These are phyloP conservation scores for Chauna torquata DNA, from an alignment of 2,113 vertebrate species.

Conservation along the genomic window DNA sequence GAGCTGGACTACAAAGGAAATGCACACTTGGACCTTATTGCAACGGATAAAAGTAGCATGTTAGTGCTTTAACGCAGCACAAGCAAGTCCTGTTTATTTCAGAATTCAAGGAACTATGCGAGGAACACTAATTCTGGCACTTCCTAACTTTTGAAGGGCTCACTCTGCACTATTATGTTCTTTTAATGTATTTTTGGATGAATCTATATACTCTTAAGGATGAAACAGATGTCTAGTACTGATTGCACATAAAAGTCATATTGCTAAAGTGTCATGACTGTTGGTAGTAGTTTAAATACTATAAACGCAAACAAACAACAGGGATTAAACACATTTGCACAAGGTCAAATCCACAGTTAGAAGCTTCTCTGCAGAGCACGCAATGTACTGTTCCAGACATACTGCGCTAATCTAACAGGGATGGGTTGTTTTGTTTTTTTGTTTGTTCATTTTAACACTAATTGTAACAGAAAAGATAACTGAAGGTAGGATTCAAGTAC, in stretches of 20 bases:
- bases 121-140: neutral
- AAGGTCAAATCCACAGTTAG: constrained; percentile 42
- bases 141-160: neutral
- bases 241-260: constrained; percentile 25
- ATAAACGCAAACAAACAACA: constrained; percentile 36
- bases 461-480: neutral
- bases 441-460: too few species aligned
- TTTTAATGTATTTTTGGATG: neutral
- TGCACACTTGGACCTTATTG: neutral
- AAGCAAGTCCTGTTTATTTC: neutral
- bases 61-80: neutral
- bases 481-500: neutral
- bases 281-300: constrained; percentile 9
- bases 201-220: neutral
- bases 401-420: neutral
- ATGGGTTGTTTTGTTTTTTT: neutral
- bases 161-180: neutral
- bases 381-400: neutral
- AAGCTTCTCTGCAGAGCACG: neutral
- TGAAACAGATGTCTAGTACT: constrained; percentile 31
- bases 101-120: neutral
- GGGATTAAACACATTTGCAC: constrained; percentile 18
- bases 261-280: neutral
- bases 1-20: neutral
- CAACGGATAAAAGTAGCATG: neutral